phyloP scores from a whole-genome alignment of 2,113 vertebrate genomes.

The Hiodon tergisus region DNA sequence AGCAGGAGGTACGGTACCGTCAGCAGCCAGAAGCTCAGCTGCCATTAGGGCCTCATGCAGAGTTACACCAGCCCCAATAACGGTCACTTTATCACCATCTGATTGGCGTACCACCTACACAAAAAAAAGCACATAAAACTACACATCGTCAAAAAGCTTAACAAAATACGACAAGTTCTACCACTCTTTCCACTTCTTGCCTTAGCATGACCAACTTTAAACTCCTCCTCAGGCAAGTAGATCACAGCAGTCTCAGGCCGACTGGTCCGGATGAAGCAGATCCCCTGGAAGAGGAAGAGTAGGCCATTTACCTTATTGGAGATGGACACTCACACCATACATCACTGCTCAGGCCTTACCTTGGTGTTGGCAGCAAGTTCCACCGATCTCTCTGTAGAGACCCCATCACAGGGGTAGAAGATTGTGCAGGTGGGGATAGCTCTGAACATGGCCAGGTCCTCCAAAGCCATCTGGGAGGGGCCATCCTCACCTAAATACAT shows the following conservation, averaged over 20 bases:
- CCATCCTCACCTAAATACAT: constrained; percentile 71
- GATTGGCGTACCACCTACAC: constrained; percentile 70
- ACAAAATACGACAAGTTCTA: background rate
- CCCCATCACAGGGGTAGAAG: constrained; percentile 78
- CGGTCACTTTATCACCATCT: constrained; percentile 63
- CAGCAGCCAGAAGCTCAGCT: constrained; percentile 62
- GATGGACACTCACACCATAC: background rate
- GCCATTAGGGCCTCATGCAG: constrained; percentile 76
- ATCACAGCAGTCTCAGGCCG: constrained; percentile 65
- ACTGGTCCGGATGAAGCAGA: constrained; percentile 78
- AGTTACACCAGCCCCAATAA: constrained; percentile 77
- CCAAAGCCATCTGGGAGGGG: constrained; percentile 80
- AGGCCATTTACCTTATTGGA: too few relatives aligned
- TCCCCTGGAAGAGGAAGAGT: constrained; percentile 53
- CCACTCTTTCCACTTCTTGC: constrained; percentile 42
- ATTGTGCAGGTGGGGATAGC: constrained; percentile 75
- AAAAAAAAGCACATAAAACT: background rate
- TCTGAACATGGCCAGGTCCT: constrained; percentile 82
- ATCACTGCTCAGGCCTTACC: constrained; percentile 40
- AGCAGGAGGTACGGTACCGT: constrained; percentile 50
- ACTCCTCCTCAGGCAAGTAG: constrained; percentile 70
- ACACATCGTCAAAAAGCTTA: background rate
- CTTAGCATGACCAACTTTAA: constrained; percentile 74
- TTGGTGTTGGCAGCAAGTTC: constrained; percentile 70
- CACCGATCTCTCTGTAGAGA: constrained; percentile 73